phyloP scores from a whole-genome alignment of 2,113 vertebrate genomes.

The Ailurus styani region DNA sequence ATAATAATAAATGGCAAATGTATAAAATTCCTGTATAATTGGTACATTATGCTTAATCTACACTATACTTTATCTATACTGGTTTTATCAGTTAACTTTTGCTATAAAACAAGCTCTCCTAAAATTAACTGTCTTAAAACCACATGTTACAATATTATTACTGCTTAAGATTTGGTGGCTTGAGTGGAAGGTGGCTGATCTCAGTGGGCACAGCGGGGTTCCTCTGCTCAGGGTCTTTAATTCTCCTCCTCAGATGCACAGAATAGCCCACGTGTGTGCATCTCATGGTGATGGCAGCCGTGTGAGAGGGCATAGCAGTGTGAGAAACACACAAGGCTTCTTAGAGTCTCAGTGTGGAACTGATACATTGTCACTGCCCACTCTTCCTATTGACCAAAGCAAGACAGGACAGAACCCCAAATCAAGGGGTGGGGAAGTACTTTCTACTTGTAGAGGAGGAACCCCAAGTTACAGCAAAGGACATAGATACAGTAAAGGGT shows the following conservation, averaged over 20 bases:
- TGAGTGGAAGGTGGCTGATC: neutral
- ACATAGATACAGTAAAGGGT: neutral
- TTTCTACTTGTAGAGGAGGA: neutral
- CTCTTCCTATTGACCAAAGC: neutral
- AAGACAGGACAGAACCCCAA: neutral
- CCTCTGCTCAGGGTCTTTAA: neutral
- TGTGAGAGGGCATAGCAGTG: neutral
- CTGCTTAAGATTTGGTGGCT: accelerated
- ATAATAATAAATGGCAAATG: neutral
- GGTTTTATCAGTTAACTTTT: neutral
- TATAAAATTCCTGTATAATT: neutral
- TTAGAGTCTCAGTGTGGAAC: neutral
- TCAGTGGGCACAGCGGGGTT: accelerated
- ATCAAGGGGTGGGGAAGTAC: neutral
- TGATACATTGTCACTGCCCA: neutral
- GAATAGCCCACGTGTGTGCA: neutral
- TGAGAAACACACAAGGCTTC: neutral
- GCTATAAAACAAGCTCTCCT: neutral
- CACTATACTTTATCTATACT: neutral
- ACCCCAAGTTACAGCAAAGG: neutral
- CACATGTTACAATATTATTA: accelerated
- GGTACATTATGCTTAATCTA: neutral
- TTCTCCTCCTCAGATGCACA: neutral
- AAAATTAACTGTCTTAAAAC: neutral
- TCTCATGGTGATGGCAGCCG: accelerated